phyloP scores from a whole-genome alignment of 2,797 vertebrate species.

The Hipposideros larvatus region DNA sequence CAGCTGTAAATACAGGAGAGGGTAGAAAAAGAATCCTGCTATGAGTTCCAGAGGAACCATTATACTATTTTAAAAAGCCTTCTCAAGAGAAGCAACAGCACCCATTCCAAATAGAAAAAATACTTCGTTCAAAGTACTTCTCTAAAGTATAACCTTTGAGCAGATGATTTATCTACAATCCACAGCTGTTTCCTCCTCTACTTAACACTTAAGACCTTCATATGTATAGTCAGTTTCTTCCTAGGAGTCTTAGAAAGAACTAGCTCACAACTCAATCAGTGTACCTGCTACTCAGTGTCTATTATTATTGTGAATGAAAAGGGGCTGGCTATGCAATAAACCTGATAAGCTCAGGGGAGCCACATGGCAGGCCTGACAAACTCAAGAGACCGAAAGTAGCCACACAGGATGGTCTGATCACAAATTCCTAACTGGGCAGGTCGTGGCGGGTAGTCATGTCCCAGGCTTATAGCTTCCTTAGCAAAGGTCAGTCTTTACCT shows the following conservation, averaged over 20 bases:
- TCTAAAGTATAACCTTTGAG: slow-evolving; percentile 14
- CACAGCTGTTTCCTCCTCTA: slow-evolving; percentile 10
- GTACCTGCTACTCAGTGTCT: background rate
- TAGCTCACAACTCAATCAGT: background rate
- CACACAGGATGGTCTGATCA: background rate
- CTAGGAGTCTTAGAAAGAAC: slow-evolving; percentile 19
- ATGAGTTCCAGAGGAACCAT: slow-evolving; percentile 54
- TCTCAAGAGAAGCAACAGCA: slow-evolving; percentile 55
- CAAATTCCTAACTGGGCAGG: background rate
- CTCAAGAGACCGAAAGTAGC: background rate
- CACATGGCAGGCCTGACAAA: background rate
- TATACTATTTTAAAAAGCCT: slow-evolving; percentile 40
- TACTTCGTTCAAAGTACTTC: slow-evolving; percentile 17
- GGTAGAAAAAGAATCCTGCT: slow-evolving; percentile 38
- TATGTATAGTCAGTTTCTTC: slow-evolving; percentile 29
- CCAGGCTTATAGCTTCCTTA: background rate
- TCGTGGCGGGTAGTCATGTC: background rate
- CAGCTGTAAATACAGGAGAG: slow-evolving; percentile 64
- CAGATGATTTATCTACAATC: slow-evolving; percentile 12
- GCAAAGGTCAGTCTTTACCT: background rate
- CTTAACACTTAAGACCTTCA: background rate
- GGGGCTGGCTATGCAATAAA: background rate
- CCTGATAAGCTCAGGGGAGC: background rate
- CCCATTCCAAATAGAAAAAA: slow-evolving; percentile 62
- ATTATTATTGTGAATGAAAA: background rate